phyloP scores from a whole-genome alignment of 37 sponge, comb jelly and placozoan species.

The Beroe forskalii region DNA sequence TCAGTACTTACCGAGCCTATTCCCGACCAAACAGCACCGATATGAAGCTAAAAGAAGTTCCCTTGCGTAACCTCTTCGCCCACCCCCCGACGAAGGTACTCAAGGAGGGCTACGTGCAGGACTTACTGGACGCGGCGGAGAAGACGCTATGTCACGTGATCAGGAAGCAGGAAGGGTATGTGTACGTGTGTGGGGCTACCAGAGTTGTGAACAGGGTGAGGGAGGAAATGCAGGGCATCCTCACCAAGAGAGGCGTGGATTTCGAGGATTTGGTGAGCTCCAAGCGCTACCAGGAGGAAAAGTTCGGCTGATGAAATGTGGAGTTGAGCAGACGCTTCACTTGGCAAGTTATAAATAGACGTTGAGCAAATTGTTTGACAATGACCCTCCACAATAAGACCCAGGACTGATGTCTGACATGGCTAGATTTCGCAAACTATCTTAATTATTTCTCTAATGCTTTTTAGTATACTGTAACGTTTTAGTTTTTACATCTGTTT shows the following conservation, averaged over 20 bases:
- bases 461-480: too few relatives aligned
- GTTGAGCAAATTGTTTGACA: too few relatives aligned
- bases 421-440: too few relatives aligned
- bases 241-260: not conserved
- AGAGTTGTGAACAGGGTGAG: not conserved
- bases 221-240: not conserved
- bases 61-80: too few relatives aligned
- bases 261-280: not conserved
- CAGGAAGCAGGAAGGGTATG: not conserved
- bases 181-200: not conserved
- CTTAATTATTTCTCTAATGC: too few relatives aligned
- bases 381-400: too few relatives aligned
- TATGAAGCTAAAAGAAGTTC: too few relatives aligned
- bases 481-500: too few relatives aligned
- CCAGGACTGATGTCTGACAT: too few relatives aligned
- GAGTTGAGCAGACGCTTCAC: too few relatives aligned
- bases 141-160: not conserved
- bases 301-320: slow-evolving; percentile 15
- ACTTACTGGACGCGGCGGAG: not conserved
- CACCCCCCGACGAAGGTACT: not conserved
- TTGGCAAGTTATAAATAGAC: too few relatives aligned
- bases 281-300: slow-evolving; percentile 2
- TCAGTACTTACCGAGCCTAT: not conserved
- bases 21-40: too few relatives aligned
- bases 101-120: not conserved